A percentile compares a stretch with the other conserved stretches of the same genome.
Evolutionary conservation across 2,888 invertebrate species (phyloP).

Genomic region (Rhingia rostrata): DNA sequence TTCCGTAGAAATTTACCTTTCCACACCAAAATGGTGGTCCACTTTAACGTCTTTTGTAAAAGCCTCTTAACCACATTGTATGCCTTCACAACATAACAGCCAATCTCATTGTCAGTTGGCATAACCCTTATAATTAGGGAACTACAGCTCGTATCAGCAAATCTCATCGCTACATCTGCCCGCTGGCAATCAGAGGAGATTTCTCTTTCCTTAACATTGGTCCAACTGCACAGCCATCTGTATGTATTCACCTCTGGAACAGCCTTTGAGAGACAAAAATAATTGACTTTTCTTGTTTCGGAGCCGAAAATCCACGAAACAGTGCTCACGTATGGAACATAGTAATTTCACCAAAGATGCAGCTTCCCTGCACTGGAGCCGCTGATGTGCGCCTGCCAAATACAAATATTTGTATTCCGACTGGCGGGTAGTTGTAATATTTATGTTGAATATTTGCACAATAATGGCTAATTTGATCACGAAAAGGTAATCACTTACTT

Average conservation of each 20-base stretch:
- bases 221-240: neutral
- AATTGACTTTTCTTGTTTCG: slow-evolving; percentile 71
- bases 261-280: slow-evolving; percentile 42
- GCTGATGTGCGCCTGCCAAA: slow-evolving; percentile 20
- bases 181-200: slow-evolving; percentile 26
- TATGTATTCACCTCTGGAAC: neutral
- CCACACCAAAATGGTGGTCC: too few relatives aligned
- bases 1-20: too few relatives aligned
- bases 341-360: slow-evolving; percentile 50
- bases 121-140: slow-evolving; percentile 55
- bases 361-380: slow-evolving; percentile 17
- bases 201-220: slow-evolving; percentile 36
- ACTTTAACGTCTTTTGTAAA: neutral
- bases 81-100: neutral
- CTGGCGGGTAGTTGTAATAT: slow-evolving; percentile 66
- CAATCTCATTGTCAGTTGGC: neutral
- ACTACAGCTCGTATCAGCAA: slow-evolving; percentile 44
- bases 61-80: neutral
- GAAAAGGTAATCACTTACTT: slow-evolving; percentile 75
- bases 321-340: slow-evolving; percentile 64
- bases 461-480: slow-evolving; percentile 81
- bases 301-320: slow-evolving; percentile 52
- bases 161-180: slow-evolving; percentile 44
- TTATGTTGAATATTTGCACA: slow-evolving; percentile 75
- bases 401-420: slow-evolving; percentile 70